phyloP scores from a whole-genome alignment of 1,140 invertebrate genomes.

The Dendrolimus punctatus region DNA sequence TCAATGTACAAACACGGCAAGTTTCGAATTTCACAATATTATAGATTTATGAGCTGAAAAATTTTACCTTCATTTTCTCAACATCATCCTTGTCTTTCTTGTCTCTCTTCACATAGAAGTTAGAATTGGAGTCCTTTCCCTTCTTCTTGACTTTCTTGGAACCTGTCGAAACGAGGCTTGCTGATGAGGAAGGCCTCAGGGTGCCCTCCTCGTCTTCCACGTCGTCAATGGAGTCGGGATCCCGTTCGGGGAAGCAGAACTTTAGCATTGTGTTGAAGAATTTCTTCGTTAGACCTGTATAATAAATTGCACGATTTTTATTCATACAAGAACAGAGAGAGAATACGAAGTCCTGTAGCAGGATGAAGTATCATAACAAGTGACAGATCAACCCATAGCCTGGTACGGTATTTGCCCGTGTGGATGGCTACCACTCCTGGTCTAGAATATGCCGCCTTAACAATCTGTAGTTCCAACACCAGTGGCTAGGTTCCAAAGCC shows the following conservation, averaged over 20 bases:
- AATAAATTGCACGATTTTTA: neutral
- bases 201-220: slow-evolving; percentile 75
- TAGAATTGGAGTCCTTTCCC: slow-evolving; percentile 82
- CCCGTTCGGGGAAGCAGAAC: slow-evolving; percentile 98
- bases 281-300: slow-evolving; percentile 90
- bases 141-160: slow-evolving; percentile 70
- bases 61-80: slow-evolving; percentile 94
- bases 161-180: slow-evolving; percentile 47
- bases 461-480: too few relatives aligned
- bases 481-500: too few relatives aligned
- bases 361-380: too few relatives aligned
- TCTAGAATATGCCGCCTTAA: too few relatives aligned
- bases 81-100: slow-evolving; percentile 95
- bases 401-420: too few relatives aligned
- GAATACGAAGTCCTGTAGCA: too few relatives aligned
- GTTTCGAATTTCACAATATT: too few relatives aligned
- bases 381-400: too few relatives aligned
- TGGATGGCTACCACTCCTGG: too few relatives aligned
- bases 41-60: too few relatives aligned
- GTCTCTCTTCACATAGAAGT: slow-evolving; percentile 90
- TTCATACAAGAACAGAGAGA: too few relatives aligned
- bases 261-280: slow-evolving; percentile 98
- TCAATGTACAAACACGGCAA: too few relatives aligned
- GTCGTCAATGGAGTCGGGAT: slow-evolving; percentile 87
- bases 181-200: slow-evolving; percentile 51